Evolutionary conservation across 2,113 vertebrate species (phyloP).

Genomic region (Pteropus alecto): DNA sequence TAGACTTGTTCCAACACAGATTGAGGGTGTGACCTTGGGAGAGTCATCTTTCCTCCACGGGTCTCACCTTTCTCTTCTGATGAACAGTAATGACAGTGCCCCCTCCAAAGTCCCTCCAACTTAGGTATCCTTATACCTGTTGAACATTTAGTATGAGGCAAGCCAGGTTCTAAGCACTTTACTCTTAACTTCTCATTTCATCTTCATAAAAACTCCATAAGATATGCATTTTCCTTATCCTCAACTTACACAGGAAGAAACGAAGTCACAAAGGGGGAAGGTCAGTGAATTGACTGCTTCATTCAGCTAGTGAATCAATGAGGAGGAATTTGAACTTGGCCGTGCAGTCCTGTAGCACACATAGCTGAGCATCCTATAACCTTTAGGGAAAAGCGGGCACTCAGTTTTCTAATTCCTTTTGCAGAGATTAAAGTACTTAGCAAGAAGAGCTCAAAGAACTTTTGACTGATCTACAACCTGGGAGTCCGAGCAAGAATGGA

Average conservation of each 20-base stretch:
- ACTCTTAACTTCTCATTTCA: neutral
- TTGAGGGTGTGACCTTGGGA: neutral
- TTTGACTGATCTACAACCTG: neutral
- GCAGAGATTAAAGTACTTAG: neutral
- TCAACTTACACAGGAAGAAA: neutral
- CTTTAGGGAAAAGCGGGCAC: neutral
- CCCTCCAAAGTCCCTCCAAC: accelerated
- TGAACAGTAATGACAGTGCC: accelerated
- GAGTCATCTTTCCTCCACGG: accelerated
- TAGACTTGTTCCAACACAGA: accelerated
- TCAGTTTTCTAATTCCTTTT: neutral
- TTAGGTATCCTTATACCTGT: neutral
- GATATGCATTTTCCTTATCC: neutral
- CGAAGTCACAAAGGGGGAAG: neutral
- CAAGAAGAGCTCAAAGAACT: neutral
- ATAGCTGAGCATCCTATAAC: neutral
- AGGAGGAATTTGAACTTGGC: accelerated
- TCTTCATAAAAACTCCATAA: neutral
- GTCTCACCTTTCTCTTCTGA: accelerated
- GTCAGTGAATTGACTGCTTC: too few species aligned
- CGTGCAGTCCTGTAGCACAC: accelerated
- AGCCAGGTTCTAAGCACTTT: neutral
- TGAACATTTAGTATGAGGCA: neutral
- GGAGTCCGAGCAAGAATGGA: neutral
- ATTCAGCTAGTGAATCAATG: accelerated